Evolutionary conservation across 2,113 vertebrate species (phyloP), one percentile per base, ranked within the genome.

Genomic region (Nothobranchius kuhntae): DNA sequence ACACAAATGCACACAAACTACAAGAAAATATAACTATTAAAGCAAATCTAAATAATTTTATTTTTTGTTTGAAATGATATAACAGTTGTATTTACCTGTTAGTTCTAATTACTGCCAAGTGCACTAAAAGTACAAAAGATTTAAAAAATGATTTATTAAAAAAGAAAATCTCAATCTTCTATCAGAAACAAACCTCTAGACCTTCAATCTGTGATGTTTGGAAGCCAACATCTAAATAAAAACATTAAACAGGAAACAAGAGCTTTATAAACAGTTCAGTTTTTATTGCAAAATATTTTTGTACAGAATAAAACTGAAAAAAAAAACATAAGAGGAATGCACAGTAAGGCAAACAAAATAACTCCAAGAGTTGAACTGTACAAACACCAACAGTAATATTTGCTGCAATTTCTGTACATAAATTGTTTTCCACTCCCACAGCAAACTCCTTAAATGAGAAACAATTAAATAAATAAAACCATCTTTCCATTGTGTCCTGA

Each of bases 241-340:
- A 65, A 12, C 8, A 6, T 8, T 9, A 6, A 3, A 40, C 48
- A 62, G 9, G 8, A 63, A 7, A 6, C 64, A 48, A 21, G 9
- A 65, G 87, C 74, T 71, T 93, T 93, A 65, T 93, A 94, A 93
- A 94, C 79, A 83, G 84, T 91, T 93, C 83, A 85, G 92, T 93
- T 91, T 93, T 93, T 94, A 93, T 92, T 93, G 91, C 90, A 93
- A 94, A 94, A 94, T 93, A 93, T 87, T 92, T 88, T 93, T 92
- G 88, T 93, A 92, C 93, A 93, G 89, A 91, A 90, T 91, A 89
- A 66, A 92, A 93, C 90, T 86, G 88, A 90, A 55, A 15, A 15
- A 53, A 53, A 85, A 87, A 89, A 88, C 80, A 75, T 71, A 90
- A 75, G 73, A 87, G 89, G 86, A 91, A 91, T 82, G 83, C 87